Evolutionary conservation across 1,140 invertebrate species (phyloP).

Genomic region (Apis mellifera): Amel_HAv3.1 CM009943.2:10670001-10670500

Average conservation of each 20-base stretch:
- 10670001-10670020: constrained; percentile 67
- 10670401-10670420: too few species aligned
- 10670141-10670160: constrained; percentile 46
- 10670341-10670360: neutral
- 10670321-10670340: neutral
- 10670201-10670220: neutral
- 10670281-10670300: too few species aligned
- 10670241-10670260: neutral
- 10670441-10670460: too few species aligned
- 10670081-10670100: constrained; percentile 31
- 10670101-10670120: constrained; percentile 51
- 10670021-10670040: constrained; percentile 59
- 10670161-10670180: constrained; percentile 24
- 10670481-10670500: neutral
- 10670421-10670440: too few species aligned
- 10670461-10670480: neutral
- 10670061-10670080: constrained; percentile 66
- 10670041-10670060: constrained; percentile 59
- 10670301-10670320: neutral
- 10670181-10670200: constrained; percentile 18
- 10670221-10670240: neutral
- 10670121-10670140: constrained; percentile 51
- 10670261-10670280: too few species aligned
- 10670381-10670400: neutral
- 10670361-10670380: neutral